Evolutionary conservation across 2,888 invertebrate genomes (phyloP).

Genomic region (Pristionchus japonicus): DNA sequence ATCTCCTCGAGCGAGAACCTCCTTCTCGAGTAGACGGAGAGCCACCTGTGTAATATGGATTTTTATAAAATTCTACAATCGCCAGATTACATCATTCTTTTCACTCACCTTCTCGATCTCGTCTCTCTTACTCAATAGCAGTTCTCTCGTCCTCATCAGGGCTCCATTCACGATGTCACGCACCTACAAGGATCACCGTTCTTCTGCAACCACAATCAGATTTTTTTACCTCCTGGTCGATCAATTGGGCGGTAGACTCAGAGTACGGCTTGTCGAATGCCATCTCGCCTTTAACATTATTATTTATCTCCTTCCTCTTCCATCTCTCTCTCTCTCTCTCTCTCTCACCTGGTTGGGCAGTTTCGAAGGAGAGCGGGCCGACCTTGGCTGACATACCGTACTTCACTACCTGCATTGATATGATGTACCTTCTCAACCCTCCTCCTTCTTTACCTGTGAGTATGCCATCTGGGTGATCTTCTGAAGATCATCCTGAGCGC

Average conservation of each 20-base stretch:
- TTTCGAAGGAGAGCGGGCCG: slow-evolving; percentile 95
- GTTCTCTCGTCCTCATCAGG: slow-evolving; percentile 85
- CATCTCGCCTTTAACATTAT: slow-evolving; percentile 34
- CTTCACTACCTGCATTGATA: slow-evolving; percentile 84
- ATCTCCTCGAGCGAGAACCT: slow-evolving; percentile 93
- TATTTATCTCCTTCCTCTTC: slow-evolving; percentile 79
- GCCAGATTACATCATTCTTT: background rate
- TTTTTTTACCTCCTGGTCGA: slow-evolving; percentile 88
- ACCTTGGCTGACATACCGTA: slow-evolving; percentile 98
- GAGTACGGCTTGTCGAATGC: slow-evolving; percentile 85
- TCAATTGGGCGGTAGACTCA: slow-evolving; percentile 94
- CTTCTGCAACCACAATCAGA: too few species aligned
- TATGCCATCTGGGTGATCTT: slow-evolving; percentile 99
- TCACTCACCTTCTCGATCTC: slow-evolving; percentile 86
- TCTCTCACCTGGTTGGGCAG: slow-evolving; percentile 89
- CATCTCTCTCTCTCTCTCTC: background rate
- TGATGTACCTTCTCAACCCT: background rate
- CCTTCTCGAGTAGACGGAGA: slow-evolving; percentile 89
- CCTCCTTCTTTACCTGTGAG: slow-evolving; percentile 82
- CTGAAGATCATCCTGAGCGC: slow-evolving; percentile 97
- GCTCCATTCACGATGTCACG: slow-evolving; percentile 85
- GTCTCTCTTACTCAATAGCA: slow-evolving; percentile 86
- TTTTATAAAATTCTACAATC: background rate
- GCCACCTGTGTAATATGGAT: slow-evolving; percentile 82
- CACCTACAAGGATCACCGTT: slow-evolving; percentile 78